Evolutionary conservation across 2,797 vertebrate genomes (phyloP).

Genomic region (Telmatherina bonti): DNA sequence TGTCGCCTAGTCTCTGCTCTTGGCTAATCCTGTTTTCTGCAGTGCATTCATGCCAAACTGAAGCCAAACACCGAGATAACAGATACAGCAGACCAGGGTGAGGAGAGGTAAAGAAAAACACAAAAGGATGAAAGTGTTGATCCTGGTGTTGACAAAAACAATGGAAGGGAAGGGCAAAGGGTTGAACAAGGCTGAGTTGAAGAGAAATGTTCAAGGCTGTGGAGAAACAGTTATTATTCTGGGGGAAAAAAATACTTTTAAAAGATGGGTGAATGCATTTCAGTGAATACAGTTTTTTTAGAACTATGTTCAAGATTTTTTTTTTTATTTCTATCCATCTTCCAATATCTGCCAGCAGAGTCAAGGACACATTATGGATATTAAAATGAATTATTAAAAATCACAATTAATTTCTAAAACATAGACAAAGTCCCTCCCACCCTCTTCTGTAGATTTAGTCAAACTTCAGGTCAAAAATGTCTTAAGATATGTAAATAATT

Average conservation of each 20-base stretch:
- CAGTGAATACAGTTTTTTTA: conserved; percentile 9
- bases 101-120: conserved; percentile 9
- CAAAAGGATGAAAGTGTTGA: conserved; percentile 45
- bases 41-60: conserved; percentile 43
- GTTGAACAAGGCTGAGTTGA: conserved; percentile 10
- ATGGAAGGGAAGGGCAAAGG: conserved; percentile 3
- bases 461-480: too few relatives aligned
- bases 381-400: background rate
- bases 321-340: conserved; percentile 15
- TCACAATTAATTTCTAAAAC: background rate
- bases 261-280: conserved; percentile 11
- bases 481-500: too few relatives aligned
- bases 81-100: conserved; percentile 10
- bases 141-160: conserved; percentile 46
- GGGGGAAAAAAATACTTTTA: too few relatives aligned
- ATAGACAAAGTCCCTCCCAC: background rate
- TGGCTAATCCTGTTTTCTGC: conserved; percentile 70
- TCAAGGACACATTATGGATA: background rate
- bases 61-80: conserved; percentile 32
- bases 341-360: background rate
- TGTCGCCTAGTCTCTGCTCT: conserved; percentile 41
- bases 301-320: conserved; percentile 19
- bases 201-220: conserved; percentile 16
- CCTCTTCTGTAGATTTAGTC: too few relatives aligned
- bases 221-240: background rate